Conservation (phyloP, 2,888 invertebrate species). For the Drosophila meridiana region DNA sequence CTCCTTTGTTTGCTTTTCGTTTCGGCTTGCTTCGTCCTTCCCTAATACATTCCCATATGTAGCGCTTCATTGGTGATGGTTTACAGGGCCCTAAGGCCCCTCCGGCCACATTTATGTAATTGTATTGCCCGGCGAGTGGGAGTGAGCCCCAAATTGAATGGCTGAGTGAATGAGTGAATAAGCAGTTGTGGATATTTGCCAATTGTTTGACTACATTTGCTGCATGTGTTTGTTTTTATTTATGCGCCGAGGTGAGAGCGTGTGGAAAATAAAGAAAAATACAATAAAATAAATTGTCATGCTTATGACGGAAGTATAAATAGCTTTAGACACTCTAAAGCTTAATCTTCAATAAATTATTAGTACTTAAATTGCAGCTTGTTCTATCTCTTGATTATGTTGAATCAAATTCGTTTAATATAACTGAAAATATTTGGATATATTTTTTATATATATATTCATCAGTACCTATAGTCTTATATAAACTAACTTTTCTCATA, state of each 20-base stretch:
- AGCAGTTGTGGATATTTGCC: slow-evolving; percentile 24
- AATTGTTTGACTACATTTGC: slow-evolving; percentile 27
- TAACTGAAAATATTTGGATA: neutral
- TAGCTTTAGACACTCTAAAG: neutral
- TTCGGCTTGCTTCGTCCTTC: slow-evolving; percentile 19
- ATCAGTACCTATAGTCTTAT: neutral
- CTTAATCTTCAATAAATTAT: too few relatives aligned
- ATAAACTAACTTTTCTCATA: neutral
- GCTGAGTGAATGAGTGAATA: slow-evolving; percentile 29
- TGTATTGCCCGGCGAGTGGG: slow-evolving; percentile 39
- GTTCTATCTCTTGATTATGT: neutral
- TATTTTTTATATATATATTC: neutral
- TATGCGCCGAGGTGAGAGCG: neutral
- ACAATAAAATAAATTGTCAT: neutral
- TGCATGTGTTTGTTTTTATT: slow-evolving; percentile 1
- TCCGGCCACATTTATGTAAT: slow-evolving; percentile 62
- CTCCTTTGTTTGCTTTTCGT: slow-evolving; percentile 52
- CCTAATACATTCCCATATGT: slow-evolving; percentile 25
- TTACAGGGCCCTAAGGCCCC: slow-evolving; percentile 57
- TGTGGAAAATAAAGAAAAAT: neutral
- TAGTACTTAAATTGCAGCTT: too few relatives aligned
- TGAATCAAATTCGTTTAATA: neutral
- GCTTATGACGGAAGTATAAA: neutral
- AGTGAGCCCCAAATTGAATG: slow-evolving; percentile 13
- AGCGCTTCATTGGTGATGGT: slow-evolving; percentile 66